Base-by-base conservation (phyloP, 2,888 invertebrate species). In the Chrysolina oricalcia region DNA sequence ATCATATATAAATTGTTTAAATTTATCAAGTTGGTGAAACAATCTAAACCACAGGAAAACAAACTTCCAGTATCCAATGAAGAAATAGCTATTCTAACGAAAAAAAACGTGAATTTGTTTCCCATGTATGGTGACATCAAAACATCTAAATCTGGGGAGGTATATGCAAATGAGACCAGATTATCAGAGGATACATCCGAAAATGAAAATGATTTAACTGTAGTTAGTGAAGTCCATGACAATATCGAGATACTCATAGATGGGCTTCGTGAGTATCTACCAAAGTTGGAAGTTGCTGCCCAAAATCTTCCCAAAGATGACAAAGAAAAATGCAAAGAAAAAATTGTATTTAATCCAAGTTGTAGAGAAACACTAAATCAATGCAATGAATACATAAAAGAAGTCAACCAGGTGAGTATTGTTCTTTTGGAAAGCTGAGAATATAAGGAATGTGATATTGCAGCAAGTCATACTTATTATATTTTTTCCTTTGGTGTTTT, bases 1-100 rank as follows among this genome's bases (percentile, higher is more conserved):
- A 82, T 84, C 67, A 75, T 85, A 23, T 78, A 80, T 21, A 78
- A 78, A 67, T 82, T 82, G 72, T 85, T 82, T 76, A 66, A 59
- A 59, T 81, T 73, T 72, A 78, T 84, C n/a, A 72, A 73, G 63
- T 69, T 70, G n/a, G 75, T 76, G 63, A 70, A 74, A 59, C 70
- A 75, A 56, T 76, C 73, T 53, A 65, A 63, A 66, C 27, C 62
- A 59, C 70, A 80, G 53, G 69, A 78, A 19, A 53, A 17, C 13
- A 56, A 35, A 27, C 67, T 69, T 72, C 15, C 41, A 10, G 72
- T 76, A n/a, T 64, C 79, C 10, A 48, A 73, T n/a, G 76, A 79
- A 19, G 78, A 81, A 15, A 70, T 84, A 64, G n/a, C 23, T 15
- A 72, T 80, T 56, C 66, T 78, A 21, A 72, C 53, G 27, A 75